phyloP scores from a whole-genome alignment of 1,140 invertebrate genomes.

The Tenebrio molitor region DNA sequence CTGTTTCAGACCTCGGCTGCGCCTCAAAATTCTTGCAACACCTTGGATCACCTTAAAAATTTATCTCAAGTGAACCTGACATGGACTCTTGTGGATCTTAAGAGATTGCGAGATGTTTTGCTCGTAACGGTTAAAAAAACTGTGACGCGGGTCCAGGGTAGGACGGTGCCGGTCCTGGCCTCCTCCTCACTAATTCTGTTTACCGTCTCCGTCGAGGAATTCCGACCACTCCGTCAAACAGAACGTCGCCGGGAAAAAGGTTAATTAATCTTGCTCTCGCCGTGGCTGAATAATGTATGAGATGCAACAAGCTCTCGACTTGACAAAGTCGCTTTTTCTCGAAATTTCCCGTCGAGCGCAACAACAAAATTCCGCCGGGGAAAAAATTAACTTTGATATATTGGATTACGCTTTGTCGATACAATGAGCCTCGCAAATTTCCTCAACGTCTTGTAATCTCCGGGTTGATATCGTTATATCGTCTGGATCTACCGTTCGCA shows the following conservation, averaged over 20 bases:
- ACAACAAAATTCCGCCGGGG: background rate
- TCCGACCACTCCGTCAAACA: conserved; percentile 5
- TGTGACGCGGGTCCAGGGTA: too few species aligned
- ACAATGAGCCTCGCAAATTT: conserved; percentile 40
- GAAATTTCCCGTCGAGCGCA: background rate
- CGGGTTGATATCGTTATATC: conserved; percentile 32
- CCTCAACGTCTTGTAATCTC: conserved; percentile 43
- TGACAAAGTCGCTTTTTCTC: conserved; percentile 6
- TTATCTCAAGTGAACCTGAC: too few species aligned
- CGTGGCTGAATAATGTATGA: conserved; percentile 27
- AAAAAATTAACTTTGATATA: conserved; percentile 37
- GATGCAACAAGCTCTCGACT: conserved; percentile 16
- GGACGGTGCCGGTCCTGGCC: too few species aligned
- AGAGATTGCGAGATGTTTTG: too few species aligned
- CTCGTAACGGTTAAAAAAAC: too few species aligned
- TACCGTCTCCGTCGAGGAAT: too few species aligned
- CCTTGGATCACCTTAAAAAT: too few species aligned
- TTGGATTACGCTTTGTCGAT: conserved; percentile 42
- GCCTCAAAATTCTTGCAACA: too few species aligned
- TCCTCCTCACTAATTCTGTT: too few species aligned
- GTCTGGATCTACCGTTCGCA: conserved; percentile 14
- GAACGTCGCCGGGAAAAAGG: conserved; percentile 1
- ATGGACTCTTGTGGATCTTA: too few species aligned
- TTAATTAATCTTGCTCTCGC: conserved; percentile 28
- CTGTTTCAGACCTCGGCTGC: too few species aligned